A percentile compares a stretch with the other conserved stretches of the same genome.
Conservation (phyloP, 1,140 invertebrate species). For the Ceratina calcarata region DNA sequence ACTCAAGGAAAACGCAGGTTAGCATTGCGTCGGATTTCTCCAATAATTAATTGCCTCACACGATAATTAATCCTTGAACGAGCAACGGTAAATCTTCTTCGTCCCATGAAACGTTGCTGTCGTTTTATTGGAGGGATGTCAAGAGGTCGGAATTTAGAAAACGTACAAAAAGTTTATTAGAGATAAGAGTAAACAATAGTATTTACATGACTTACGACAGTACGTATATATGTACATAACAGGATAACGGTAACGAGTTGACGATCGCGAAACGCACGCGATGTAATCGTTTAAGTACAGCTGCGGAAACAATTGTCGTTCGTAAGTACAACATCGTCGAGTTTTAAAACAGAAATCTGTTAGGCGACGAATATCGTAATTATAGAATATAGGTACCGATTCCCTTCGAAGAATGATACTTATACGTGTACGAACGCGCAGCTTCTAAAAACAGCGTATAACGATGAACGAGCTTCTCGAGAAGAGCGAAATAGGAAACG, state of each 20-base stretch:
- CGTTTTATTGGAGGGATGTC: neutral
- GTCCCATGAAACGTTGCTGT: neutral
- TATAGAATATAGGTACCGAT: too few species aligned
- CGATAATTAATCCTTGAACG: neutral
- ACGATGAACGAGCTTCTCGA: neutral
- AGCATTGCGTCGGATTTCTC: neutral
- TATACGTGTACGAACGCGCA: too few species aligned
- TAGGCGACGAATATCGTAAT: too few species aligned
- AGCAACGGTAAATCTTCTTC: too few species aligned
- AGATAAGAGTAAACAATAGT: slow-evolving; percentile 42
- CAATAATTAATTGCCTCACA: neutral
- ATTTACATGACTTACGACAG: slow-evolving; percentile 45
- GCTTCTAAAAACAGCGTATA: neutral
- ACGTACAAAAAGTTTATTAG: slow-evolving; percentile 54
- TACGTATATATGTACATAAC: slow-evolving; percentile 53
- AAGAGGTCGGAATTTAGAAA: neutral
- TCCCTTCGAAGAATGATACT: too few species aligned
- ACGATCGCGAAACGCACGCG: slow-evolving; percentile 5
- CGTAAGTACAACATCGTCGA: neutral
- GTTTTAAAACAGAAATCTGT: neutral
- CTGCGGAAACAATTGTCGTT: neutral
- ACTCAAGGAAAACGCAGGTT: too few species aligned
- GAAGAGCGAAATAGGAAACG: neutral
- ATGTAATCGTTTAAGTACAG: neutral
- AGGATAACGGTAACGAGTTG: slow-evolving; percentile 21